Base-by-base conservation (phyloP, 2,888 invertebrate species). In the Hirtodrosophila alboralis region DNA sequence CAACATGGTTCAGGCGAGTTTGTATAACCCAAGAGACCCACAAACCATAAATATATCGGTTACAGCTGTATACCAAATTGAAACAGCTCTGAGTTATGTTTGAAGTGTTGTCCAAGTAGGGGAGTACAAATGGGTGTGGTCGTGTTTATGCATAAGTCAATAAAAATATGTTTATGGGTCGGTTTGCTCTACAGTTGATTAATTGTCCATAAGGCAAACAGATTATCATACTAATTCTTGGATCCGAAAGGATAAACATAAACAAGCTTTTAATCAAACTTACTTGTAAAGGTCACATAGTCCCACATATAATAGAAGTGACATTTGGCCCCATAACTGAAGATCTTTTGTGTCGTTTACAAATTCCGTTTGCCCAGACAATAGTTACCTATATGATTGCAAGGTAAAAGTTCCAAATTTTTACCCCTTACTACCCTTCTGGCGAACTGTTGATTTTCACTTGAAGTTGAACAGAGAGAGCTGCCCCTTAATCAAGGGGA, bases 301-400 rank as follows among this genome's bases (percentile, higher is more conserved):
- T 18, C 18, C 18, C n/a, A n/a, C n/a, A n/a, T n/a, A n/a, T n/a
- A 18, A 18, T 4, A 18, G 18, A 5, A 45, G 49, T 40, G 45
- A n/a, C n/a, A n/a, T n/a, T n/a, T n/a, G n/a, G n/a, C n/a, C n/a
- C n/a, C n/a, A n/a, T 31, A 41, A 40, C 21, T 27, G 51, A 14
- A 28, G 48, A 44, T 10, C 14, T 6, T 36, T 40, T 62, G 2
- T 23, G 23, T 2, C 8, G 23, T 23, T 23, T 23, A 2, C 5
- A 40, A 43, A 52, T 48, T 66, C 27, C 38, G 36, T 59, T 48
- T 53, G 63, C 36, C 48, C 28, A 37, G 27, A 52, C 59, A 68
- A 43, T 59, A 59, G 59, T 86, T 80, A 79, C 77, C 54, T 57
- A 77, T 80, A 73, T 84, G 81, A 81, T 77, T 86, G 75, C 52